Conservation (phyloP, 2,888 invertebrate genomes). For the Therioaphis trifolii region DNA sequence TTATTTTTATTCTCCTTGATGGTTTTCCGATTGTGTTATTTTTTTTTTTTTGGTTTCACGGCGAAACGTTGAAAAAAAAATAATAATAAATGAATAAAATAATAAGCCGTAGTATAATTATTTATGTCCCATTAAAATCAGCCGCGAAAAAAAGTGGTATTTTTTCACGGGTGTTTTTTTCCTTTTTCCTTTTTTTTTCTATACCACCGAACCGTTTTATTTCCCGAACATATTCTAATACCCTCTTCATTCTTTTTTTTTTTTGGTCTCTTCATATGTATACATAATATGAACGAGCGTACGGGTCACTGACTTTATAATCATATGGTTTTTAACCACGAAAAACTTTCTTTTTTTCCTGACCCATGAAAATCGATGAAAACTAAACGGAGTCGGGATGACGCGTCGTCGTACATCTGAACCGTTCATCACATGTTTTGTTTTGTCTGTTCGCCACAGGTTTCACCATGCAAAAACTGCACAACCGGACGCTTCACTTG, state of each 20-base stretch:
- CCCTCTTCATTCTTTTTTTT: not conserved
- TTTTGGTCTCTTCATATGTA: not conserved
- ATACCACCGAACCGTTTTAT: too few relatives aligned
- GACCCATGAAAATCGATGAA: not conserved
- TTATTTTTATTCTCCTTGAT: not conserved
- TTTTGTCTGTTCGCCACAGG: constrained; percentile 70
- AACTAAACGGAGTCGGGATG: not conserved
- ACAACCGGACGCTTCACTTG: constrained; percentile 89
- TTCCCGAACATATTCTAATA: not conserved
- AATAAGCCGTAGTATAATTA: not conserved
- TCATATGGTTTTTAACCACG: not conserved
- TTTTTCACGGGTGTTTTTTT: not conserved
- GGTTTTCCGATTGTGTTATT: not conserved
- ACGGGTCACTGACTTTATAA: not conserved
- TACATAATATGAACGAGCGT: too few relatives aligned
- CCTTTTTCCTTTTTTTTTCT: too few relatives aligned
- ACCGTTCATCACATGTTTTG: not conserved
- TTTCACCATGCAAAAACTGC: constrained; percentile 92
- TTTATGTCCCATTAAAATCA: not conserved
- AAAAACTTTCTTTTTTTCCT: not conserved
- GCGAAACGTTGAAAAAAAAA: not conserved
- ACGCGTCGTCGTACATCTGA: not conserved
- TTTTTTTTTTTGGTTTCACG: not conserved
- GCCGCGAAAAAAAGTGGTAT: not conserved
- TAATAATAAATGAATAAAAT: too few relatives aligned